These are phyloP conservation scores for Mylabris sibirica DNA, from an alignment of 2,888 invertebrate genomes.

Conservation along the genomic window DNA sequence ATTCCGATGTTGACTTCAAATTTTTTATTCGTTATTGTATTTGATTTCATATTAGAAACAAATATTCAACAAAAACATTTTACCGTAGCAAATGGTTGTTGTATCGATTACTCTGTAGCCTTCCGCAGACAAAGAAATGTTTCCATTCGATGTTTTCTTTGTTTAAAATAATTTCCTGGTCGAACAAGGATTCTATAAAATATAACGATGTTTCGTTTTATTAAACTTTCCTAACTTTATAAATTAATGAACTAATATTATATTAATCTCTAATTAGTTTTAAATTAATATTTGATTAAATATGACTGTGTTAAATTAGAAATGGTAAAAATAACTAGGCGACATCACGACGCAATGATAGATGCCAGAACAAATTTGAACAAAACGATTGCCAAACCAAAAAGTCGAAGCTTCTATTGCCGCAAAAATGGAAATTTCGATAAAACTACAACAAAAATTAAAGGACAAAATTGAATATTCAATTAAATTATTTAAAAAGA, in stretches of 20 bases:
- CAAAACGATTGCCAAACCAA: neutral
- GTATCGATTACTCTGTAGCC: constrained; percentile 7
- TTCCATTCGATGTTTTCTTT: neutral
- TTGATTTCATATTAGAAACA: neutral
- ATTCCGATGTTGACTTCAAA: neutral
- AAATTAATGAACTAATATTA: neutral
- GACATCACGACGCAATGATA: constrained; percentile 26
- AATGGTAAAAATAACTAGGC: constrained; percentile 15
- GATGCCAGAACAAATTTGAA: neutral
- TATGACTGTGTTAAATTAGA: neutral
- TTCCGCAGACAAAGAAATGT: constrained; percentile 7
- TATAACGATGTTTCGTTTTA: neutral
- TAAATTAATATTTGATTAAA: neutral
- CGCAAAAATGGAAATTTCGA: neutral
- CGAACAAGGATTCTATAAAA: neutral
- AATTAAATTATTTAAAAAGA: too few species aligned
- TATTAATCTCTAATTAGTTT: neutral
- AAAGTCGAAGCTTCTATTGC: neutral
- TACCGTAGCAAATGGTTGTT: neutral
- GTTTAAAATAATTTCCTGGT: neutral
- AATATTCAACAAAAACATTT: constrained; percentile 11
- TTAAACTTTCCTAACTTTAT: neutral
- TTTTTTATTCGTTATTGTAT: neutral
- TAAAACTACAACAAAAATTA: neutral
- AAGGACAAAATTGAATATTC: neutral